Base-by-base conservation (phyloP, 2,888 invertebrate species). In the Eudiplozoon nipponicum region DNA sequence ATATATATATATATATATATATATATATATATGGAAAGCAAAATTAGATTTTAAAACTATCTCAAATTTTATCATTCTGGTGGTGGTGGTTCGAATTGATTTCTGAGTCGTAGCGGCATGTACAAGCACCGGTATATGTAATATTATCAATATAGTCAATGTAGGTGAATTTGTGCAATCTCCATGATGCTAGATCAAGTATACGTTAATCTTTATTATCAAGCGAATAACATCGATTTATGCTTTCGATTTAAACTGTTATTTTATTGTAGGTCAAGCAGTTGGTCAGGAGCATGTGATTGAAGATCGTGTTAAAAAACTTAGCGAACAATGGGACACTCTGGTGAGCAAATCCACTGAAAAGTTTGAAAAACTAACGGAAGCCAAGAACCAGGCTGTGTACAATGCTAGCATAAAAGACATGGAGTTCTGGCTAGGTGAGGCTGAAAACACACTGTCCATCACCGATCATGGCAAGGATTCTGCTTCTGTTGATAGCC, bases 351-450 rank as follows among this genome's bases (percentile, higher is more conserved):
- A 90, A 63, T 84, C 86, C 0, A 77, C 78, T 0, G 94, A 94
- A 61, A 98, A 98, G 62, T 81, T 81, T 2, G 68, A 86, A 53
- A 84, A 86, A 57, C 65, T 94, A 51, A 90, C 94, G 61, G 94
- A 98, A 60, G 94, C 94, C 38, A 94, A 90, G 62, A 80, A 86
- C 55, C 94, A 94, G 58, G 70, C 90, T 47, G 84, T 84, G 0
- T 98, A 90, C 65, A 90, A 94, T 61, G 94, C 94, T 43, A 90
- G 47, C 4, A 86, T 94, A 46, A 94, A 98, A 62, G 94, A 94
- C 63, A 69, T 94, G 48, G 94, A 98, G 64, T 94, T 98, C 65
- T 94, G 94, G 94, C 70, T 98, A 41, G 90, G 90, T 50, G 90
- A 94, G 68, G 60, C 63, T 45, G 86, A 86, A 56, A 78, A 78